Conservation (phyloP, 2,888 invertebrate genomes). For the Tachystola acroxantha region DNA sequence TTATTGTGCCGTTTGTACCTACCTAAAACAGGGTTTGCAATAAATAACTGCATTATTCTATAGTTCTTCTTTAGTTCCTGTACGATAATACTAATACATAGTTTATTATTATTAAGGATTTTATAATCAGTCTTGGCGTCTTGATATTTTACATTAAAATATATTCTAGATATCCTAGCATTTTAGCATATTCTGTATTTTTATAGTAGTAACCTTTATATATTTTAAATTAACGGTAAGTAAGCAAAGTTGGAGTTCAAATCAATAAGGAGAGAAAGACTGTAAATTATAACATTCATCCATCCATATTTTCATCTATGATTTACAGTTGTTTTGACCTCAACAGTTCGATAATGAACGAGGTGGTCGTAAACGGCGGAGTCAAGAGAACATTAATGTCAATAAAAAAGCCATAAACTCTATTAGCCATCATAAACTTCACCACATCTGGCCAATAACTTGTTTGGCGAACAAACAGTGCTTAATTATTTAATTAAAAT, state of each 20-base stretch:
- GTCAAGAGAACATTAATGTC: conserved; percentile 75
- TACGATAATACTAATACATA: too few relatives aligned
- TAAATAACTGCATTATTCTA: too few relatives aligned
- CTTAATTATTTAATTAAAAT: conserved; percentile 57
- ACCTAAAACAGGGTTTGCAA: neutral
- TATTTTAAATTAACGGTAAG: neutral
- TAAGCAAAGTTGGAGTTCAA: too few relatives aligned
- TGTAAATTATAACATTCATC: conserved; percentile 1
- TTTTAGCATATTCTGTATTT: too few relatives aligned
- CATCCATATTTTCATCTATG: conserved; percentile 54
- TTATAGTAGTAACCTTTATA: too few relatives aligned
- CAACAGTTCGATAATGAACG: conserved; percentile 73
- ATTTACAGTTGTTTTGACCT: conserved; percentile 73
- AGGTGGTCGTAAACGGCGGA: conserved; percentile 69
- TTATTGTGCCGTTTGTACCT: conserved; percentile 18
- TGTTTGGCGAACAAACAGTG: conserved; percentile 64
- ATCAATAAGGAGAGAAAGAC: conserved; percentile 1
- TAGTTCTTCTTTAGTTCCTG: too few relatives aligned
- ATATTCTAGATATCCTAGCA: too few relatives aligned
- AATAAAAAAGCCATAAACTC: conserved; percentile 76
- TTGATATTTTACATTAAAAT: too few relatives aligned
- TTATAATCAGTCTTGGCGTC: too few relatives aligned
- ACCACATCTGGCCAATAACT: conserved; percentile 72
- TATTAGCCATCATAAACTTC: conserved; percentile 74
- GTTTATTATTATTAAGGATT: too few relatives aligned